Base-by-base conservation (phyloP, 2,113 vertebrate genomes). In the Bubo scandiacus region DNA sequence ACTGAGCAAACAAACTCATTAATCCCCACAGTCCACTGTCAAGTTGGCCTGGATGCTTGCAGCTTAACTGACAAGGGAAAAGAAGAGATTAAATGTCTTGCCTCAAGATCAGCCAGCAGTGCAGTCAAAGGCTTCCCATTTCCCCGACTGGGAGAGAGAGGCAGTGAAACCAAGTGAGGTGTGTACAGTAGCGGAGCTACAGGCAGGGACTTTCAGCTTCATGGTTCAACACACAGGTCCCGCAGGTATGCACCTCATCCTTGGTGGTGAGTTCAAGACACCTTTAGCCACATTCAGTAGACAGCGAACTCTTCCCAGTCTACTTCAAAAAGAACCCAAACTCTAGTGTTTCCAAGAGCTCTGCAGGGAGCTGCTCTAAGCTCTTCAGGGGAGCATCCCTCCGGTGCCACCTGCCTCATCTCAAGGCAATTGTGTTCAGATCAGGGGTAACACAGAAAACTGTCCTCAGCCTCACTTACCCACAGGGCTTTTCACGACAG, bases 21-120 rank as follows among this genome's bases (percentile, higher is more conserved):
- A 91, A 97, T 86, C 71, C 87, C 47, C n/a, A 66, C 21, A 40
- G 84, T 34, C 43, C 74, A 68, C 84, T 67, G 42, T 92, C 66
- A 96, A 68, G 59, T 78, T 94, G 74, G 42, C 52, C 81, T 67
- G 67, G 84, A 83, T 62, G 61, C 81, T 86, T 84, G 79, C 87
- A 92, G 67, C 43, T 85, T 88, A 90, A 94, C 10, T 71, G 81
- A 73, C 78, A 70, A 73, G 78, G 59, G 54, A 90, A 75, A 80
- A 86, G 68, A 70, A 84, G 81, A 95, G 67, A 90, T 96, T 88
- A 96, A 82, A 54, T 59, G 51, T 82, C 84, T 94, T 7, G 9
- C 62, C 79, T 63, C 4, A 3, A 86, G 71, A 92, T 89, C 79
- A 89, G 81, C 29, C 68, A 94, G 67, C 65, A 86, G 70, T 0